phyloP scores from a whole-genome alignment of 2,113 vertebrate genomes.

The Hypanus sabinus region DNA sequence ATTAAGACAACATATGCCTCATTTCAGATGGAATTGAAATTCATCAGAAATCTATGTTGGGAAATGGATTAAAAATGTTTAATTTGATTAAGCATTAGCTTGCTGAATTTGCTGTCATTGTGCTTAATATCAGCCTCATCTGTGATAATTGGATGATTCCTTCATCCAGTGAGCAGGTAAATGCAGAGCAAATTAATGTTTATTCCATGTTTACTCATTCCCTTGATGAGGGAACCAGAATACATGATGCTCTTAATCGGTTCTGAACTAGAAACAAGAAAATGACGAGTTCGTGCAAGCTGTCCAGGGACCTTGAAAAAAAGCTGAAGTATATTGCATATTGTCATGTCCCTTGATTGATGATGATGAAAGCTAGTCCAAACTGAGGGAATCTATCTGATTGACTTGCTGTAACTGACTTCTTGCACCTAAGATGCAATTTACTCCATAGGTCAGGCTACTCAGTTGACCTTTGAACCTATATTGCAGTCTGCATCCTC shows the following conservation, averaged over 20 bases:
- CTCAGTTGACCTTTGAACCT: slow-evolving; percentile 35
- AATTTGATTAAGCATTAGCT: neutral
- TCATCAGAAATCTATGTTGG: too few species aligned
- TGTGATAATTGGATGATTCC: neutral
- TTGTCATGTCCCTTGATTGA: slow-evolving; percentile 24
- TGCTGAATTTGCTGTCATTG: neutral
- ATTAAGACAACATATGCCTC: too few species aligned
- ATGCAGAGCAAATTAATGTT: neutral
- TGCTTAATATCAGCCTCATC: neutral
- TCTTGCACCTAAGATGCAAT: slow-evolving; percentile 28
- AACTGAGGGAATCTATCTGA: neutral
- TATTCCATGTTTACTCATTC: neutral
- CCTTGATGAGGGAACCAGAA: neutral
- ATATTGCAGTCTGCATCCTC: slow-evolving; percentile 4
- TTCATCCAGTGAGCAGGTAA: neutral
- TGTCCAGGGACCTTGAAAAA: neutral
- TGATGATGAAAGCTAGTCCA: neutral
- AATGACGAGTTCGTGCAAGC: neutral
- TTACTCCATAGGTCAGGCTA: neutral
- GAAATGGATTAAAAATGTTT: neutral
- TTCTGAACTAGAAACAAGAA: neutral
- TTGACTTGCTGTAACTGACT: slow-evolving; percentile 9
- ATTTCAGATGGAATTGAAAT: neutral
- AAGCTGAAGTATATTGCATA: neutral
- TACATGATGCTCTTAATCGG: neutral